Evolutionary conservation across 2,113 vertebrate species (phyloP).

Genomic region (Coturnix japonica): DNA sequence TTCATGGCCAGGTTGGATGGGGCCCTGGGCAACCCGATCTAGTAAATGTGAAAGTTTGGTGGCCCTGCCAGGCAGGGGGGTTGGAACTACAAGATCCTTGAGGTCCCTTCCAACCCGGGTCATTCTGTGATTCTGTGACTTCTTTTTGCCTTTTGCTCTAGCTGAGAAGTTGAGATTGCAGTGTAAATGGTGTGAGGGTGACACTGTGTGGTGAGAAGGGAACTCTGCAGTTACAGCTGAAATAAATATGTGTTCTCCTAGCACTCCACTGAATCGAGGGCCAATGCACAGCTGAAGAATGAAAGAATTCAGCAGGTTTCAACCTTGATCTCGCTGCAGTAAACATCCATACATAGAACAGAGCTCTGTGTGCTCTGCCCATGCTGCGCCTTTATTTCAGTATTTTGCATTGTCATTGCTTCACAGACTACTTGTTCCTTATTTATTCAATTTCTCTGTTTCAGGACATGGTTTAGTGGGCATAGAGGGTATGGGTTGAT

Average conservation of each 20-base stretch:
- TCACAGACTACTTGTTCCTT: background rate
- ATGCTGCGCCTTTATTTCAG: background rate
- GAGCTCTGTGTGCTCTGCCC: background rate
- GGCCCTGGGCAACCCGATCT: too few species aligned
- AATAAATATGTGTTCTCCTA: background rate
- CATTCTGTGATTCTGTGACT: too few species aligned
- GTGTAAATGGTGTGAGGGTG: background rate
- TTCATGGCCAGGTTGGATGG: too few species aligned
- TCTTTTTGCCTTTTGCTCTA: too few species aligned
- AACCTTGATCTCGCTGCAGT: background rate
- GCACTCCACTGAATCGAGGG: fast-evolving
- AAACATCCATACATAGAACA: background rate
- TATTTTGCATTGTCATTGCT: background rate
- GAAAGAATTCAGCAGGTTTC: background rate
- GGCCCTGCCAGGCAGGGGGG: too few species aligned
- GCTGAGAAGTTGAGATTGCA: background rate
- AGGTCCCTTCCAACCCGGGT: too few species aligned
- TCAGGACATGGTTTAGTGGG: too few species aligned
- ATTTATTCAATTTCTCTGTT: background rate
- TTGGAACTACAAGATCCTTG: too few species aligned
- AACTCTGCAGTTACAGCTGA: background rate
- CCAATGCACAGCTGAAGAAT: background rate
- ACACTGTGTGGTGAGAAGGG: constrained; percentile 19
- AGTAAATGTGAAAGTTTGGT: too few species aligned
- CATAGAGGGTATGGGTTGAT: too few species aligned